Evolutionary conservation across 2,113 vertebrate genomes (phyloP).

Genomic region (Tilapia sparmanii): DNA sequence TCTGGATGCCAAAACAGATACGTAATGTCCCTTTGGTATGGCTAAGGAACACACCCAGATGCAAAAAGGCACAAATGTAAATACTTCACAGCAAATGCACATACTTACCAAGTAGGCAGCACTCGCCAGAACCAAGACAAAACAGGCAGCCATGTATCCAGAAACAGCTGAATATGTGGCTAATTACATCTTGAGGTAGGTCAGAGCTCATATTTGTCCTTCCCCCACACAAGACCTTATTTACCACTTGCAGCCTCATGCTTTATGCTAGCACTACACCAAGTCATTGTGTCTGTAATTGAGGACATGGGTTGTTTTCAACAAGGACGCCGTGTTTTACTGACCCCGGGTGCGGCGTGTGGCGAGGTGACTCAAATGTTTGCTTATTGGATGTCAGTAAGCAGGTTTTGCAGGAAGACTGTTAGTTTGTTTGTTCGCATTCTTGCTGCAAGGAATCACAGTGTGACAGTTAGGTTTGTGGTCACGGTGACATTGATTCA

Average conservation of each 20-base stretch:
- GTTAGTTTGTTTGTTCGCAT: conserved; percentile 20
- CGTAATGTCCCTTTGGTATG: not conserved
- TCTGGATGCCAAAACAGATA: conserved; percentile 30
- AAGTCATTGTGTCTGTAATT: conserved; percentile 20
- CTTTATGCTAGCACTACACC: not conserved
- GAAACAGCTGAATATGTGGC: conserved; percentile 57
- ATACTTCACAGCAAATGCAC: not conserved
- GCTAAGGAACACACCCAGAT: not conserved
- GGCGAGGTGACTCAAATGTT: not conserved
- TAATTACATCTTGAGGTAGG: conserved; percentile 59
- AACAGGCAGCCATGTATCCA: conserved; percentile 18
- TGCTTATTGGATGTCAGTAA: conserved; percentile 1
- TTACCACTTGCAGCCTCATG: not conserved
- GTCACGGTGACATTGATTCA: not conserved
- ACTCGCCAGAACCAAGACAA: not conserved
- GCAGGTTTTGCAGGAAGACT: not conserved
- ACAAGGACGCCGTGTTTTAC: not conserved
- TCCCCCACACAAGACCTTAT: not conserved
- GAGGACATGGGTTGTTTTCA: conserved; percentile 28
- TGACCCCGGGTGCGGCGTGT: not conserved
- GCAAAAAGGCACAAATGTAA: not conserved
- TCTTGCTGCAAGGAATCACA: not conserved
- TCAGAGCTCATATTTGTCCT: not conserved
- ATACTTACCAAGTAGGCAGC: not conserved
- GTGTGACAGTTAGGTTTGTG: not conserved